Base-by-base conservation (phyloP, 2,113 vertebrate species). In the Carassius auratus region DNA sequence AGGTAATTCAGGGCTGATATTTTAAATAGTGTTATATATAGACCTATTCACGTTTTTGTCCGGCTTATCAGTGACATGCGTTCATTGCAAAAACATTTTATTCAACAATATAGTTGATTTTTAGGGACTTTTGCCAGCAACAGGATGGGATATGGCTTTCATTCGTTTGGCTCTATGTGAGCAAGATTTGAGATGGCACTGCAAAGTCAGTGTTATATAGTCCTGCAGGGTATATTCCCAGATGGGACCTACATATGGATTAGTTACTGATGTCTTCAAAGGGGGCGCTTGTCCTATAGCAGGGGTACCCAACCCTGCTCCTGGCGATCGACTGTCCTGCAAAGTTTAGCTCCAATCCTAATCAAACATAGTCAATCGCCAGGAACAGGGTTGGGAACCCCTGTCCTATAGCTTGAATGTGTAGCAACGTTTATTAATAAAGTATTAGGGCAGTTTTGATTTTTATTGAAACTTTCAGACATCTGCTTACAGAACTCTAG, bases 151-250 rank as follows among this genome's bases (percentile, higher is more conserved):
- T 59, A 45, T 88, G n/a, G 19, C n/a, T 81, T 61, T 23, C 71
- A 71, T 71, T 71, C 55, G 12, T 81, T 61, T 76, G 50, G 64
- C 23, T 81, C 38, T 14, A 5, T 61, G 81, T 17, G 38, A 87
- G 13, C 88, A 81, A 84, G 81, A 86, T 86, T 84, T 57, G 84
- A 85, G 85, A 68, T n/a, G 21, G 86, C 21, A 76, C 15, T 79
- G 86, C 84, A 71, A 30, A 48, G 74, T 89, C 88, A 80, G 88
- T 48, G 48, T 81, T 69, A 14, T 81, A 68, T 17, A 2, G 33
- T 50, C 71, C 86, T 62, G 84, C 52, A 55, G n/a, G 69, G 84
- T 61, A n/a, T 23, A 23, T 76, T 69, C 52, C 36, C 86, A 81
- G 61, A 83, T 85, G 79, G 83, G 48, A 38, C 36, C 52, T 38